phyloP scores from a whole-genome alignment of 2,888 invertebrate species.

The Eilema depressum region DNA sequence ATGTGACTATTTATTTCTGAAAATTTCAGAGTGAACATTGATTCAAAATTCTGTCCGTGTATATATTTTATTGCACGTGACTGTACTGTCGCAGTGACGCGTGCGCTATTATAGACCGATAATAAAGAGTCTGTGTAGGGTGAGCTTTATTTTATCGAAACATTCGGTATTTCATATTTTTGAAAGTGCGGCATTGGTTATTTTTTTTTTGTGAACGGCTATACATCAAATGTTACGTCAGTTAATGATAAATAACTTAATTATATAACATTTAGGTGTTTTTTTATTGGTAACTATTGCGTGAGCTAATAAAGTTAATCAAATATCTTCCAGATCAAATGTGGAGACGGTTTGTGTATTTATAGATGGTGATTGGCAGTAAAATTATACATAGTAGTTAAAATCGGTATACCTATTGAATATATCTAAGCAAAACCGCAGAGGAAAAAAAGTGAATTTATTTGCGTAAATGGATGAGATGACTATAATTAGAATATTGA shows the following conservation, averaged over 20 bases:
- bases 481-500: too few relatives aligned
- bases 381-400: neutral
- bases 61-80: too few relatives aligned
- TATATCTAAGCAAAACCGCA: too few relatives aligned
- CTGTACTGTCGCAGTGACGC: too few relatives aligned
- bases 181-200: constrained; percentile 49
- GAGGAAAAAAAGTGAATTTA: too few relatives aligned
- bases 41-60: too few relatives aligned
- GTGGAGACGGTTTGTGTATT: neutral
- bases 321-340: neutral
- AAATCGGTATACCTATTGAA: too few relatives aligned
- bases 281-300: constrained; percentile 1
- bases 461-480: too few relatives aligned
- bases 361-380: neutral
- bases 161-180: constrained; percentile 43
- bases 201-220: constrained; percentile 30
- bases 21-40: too few relatives aligned
- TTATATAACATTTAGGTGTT: constrained; percentile 12
- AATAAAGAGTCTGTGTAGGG: too few relatives aligned
- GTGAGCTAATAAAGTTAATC: neutral
- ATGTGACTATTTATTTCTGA: too few relatives aligned
- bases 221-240: constrained; percentile 37
- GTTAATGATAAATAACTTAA: constrained; percentile 35
- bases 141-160: constrained; percentile 16
- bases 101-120: too few relatives aligned